Conservation (phyloP, 92 coral and sea anemone species). For the Metridium senile region DNA sequence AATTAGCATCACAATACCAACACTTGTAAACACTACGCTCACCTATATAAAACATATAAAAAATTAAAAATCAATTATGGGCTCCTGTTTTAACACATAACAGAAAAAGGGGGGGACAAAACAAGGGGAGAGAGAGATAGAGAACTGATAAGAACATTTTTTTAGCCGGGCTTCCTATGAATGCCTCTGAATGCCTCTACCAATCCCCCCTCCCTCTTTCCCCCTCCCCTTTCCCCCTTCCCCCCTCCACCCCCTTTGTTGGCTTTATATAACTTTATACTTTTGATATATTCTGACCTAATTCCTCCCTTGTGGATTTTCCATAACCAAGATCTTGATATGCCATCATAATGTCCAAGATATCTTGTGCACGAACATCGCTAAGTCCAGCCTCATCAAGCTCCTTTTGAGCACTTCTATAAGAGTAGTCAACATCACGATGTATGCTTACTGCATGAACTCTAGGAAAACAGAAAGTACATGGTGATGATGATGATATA, state of each 20-base stretch:
- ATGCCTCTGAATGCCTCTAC: too few relatives aligned
- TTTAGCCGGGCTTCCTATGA: neutral
- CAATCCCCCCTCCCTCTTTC: neutral
- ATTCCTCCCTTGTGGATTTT: neutral
- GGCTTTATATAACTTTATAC: neutral
- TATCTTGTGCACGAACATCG: conserved; percentile 3
- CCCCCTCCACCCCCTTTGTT: neutral
- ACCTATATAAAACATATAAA: too few relatives aligned
- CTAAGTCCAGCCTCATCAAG: neutral
- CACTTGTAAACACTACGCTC: too few relatives aligned
- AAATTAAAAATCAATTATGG: too few relatives aligned
- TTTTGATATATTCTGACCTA: neutral
- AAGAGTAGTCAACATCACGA: neutral
- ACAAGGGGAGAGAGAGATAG: too few relatives aligned
- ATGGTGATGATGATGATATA: too few relatives aligned
- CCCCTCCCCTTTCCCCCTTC: neutral
- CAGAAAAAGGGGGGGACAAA: too few relatives aligned
- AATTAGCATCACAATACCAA: too few relatives aligned
- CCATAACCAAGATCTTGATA: conserved; percentile 5
- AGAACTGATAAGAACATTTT: neutral
- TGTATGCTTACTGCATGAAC: neutral
- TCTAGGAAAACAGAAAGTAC: too few relatives aligned
- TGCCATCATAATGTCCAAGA: neutral
- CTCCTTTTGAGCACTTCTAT: neutral
- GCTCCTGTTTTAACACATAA: too few relatives aligned